Evolutionary conservation across 2,888 invertebrate genomes (phyloP).

Genomic region (Nomada flava): DNA sequence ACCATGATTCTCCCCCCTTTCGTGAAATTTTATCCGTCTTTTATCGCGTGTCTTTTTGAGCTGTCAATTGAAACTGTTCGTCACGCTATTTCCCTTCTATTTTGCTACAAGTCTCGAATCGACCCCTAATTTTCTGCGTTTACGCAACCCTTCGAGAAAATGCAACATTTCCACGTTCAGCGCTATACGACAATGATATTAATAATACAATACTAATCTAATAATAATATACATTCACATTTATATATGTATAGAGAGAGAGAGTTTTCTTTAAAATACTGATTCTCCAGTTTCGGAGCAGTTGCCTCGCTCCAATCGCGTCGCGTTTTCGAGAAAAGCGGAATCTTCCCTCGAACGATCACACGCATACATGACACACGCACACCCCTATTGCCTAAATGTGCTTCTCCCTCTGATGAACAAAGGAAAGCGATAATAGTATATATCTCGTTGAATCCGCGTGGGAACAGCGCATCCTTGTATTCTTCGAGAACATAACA

Average conservation of each 20-base stretch:
- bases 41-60: constrained; percentile 48
- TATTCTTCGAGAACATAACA: constrained; percentile 1
- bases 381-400: constrained; percentile 60
- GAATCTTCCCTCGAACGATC: not conserved
- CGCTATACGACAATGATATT: constrained; percentile 56
- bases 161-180: constrained; percentile 1
- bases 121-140: not conserved
- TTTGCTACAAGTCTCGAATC: constrained; percentile 1
- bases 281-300: constrained; percentile 73
- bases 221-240: constrained; percentile 70
- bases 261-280: constrained; percentile 71
- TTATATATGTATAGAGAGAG: constrained; percentile 62
- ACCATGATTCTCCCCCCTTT: too few relatives aligned
- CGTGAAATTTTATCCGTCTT: constrained; percentile 2
- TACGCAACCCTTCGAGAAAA: not conserved
- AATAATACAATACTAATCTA: constrained; percentile 68
- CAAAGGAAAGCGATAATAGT: constrained; percentile 18
- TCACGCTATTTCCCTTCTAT: constrained; percentile 13
- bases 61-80: constrained; percentile 51
- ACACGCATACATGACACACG: constrained; percentile 30
- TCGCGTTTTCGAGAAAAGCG: constrained; percentile 24
- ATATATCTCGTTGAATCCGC: constrained; percentile 4
- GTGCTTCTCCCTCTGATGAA: not conserved
- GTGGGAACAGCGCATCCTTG: not conserved
- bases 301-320: constrained; percentile 71